phyloP scores from a whole-genome alignment of 2,888 invertebrate species.

The Syritta pipiens region DNA sequence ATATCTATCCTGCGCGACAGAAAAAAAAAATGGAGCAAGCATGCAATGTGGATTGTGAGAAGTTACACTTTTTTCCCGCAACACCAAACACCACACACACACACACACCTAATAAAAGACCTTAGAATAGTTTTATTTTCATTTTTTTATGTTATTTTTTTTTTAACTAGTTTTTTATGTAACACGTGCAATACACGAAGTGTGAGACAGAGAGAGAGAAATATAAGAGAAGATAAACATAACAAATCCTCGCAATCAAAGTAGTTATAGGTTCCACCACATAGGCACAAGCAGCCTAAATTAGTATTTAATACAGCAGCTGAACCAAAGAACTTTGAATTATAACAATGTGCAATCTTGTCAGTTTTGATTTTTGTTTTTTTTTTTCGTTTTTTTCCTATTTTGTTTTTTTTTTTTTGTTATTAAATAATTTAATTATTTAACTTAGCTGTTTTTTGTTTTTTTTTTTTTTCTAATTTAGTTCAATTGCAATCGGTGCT shows the following conservation, averaged over 20 bases:
- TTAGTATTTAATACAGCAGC: conserved; percentile 11
- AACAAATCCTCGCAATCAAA: conserved; percentile 53
- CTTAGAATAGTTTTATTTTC: conserved; percentile 27
- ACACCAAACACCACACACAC: too few relatives aligned
- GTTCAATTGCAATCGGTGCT: too few relatives aligned
- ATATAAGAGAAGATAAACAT: conserved; percentile 6
- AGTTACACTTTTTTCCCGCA: conserved; percentile 8
- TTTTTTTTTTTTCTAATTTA: conserved; percentile 54
- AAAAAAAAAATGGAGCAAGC: too few relatives aligned
- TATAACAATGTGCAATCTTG: conserved; percentile 63
- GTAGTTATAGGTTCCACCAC: conserved; percentile 2
- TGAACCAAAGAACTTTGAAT: conserved; percentile 61
- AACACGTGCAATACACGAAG: conserved; percentile 48
- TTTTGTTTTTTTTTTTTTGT: conserved; percentile 41
- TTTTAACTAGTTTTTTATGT: not conserved
- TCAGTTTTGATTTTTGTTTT: conserved; percentile 42
- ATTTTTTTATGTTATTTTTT: conserved; percentile 16
- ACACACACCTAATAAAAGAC: conserved; percentile 40
- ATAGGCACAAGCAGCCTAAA: not conserved
- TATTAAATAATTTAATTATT: conserved; percentile 68
- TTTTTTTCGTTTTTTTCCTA: conserved; percentile 32
- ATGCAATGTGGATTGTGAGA: conserved; percentile 56
- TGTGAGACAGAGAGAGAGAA: conserved; percentile 19
- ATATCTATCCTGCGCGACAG: conserved; percentile 10
- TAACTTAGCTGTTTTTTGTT: conserved; percentile 65